These are phyloP conservation scores for Pinna nobilis DNA, from an alignment of 1,140 invertebrate genomes.

Conservation along the genomic window DNA sequence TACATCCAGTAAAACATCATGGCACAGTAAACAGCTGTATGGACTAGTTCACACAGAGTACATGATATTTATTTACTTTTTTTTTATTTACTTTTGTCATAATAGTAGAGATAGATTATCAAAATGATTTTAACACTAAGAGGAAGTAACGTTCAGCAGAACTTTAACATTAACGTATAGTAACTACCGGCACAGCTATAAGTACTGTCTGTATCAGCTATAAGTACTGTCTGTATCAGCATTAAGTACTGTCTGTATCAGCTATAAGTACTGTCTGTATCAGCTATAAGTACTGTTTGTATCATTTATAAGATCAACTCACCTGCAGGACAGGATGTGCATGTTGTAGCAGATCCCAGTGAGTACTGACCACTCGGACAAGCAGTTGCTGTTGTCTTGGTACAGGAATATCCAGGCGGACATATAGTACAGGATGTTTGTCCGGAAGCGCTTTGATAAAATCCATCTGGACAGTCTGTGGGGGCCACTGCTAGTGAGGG, in stretches of 20 bases:
- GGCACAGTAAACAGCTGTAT: too few relatives aligned
- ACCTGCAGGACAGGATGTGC: slow-evolving; percentile 64
- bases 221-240: too few relatives aligned
- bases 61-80: too few relatives aligned
- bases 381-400: slow-evolving; percentile 41
- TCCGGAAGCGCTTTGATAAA: slow-evolving; percentile 41
- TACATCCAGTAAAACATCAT: too few relatives aligned
- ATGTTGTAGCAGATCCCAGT: slow-evolving; percentile 49
- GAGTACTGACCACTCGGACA: slow-evolving; percentile 66
- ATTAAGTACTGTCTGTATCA: neutral
- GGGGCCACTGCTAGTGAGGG: slow-evolving; percentile 46
- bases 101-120: too few relatives aligned
- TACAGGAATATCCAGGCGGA: slow-evolving; percentile 59
- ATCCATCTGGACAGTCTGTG: slow-evolving; percentile 51
- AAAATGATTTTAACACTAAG: too few relatives aligned
- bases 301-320: neutral
- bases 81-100: too few relatives aligned
- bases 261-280: neutral
- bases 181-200: too few relatives aligned
- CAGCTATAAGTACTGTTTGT: neutral
- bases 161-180: too few relatives aligned
- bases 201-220: too few relatives aligned
- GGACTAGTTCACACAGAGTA: too few relatives aligned
- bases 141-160: too few relatives aligned
- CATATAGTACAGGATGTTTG: slow-evolving; percentile 53